Evolutionary conservation across 2,888 invertebrate genomes (phyloP).

Genomic region (Tuta absoluta): DNA sequence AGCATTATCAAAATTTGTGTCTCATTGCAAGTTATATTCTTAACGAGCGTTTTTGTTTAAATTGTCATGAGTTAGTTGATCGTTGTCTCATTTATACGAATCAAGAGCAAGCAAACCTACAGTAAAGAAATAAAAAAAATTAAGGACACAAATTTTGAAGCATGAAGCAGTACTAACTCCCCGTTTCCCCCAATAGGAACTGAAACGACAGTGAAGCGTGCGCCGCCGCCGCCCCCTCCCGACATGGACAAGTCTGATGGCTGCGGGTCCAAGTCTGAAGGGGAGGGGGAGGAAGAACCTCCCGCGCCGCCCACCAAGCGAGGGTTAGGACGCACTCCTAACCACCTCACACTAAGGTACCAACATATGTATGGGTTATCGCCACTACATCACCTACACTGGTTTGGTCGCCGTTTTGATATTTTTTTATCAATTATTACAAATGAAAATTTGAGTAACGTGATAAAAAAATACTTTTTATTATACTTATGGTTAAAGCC

Average conservation of each 20-base stretch:
- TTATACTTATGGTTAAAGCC: too few relatives aligned
- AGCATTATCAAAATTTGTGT: too few relatives aligned
- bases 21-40: too few relatives aligned
- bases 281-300: slow-evolving; percentile 91
- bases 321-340: slow-evolving; percentile 93
- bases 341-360: slow-evolving; percentile 93
- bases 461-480: too few relatives aligned
- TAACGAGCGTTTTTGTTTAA: too few relatives aligned
- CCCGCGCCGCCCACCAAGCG: slow-evolving; percentile 83
- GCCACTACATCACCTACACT: slow-evolving; percentile 40
- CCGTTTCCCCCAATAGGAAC: slow-evolving; percentile 32
- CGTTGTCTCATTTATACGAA: too few relatives aligned
- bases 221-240: slow-evolving; percentile 63
- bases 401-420: background rate
- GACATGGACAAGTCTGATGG: slow-evolving; percentile 80
- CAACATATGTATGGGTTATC: slow-evolving; percentile 69
- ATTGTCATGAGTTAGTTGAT: too few relatives aligned
- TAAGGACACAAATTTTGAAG: slow-evolving; percentile 25
- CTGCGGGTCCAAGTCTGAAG: slow-evolving; percentile 90
- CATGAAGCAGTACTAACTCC: slow-evolving; percentile 32
- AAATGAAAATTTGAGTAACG: too few relatives aligned
- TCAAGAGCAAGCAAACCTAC: too few relatives aligned
- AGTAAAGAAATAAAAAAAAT: too few relatives aligned
- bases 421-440: too few relatives aligned
- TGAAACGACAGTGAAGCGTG: slow-evolving; percentile 48